These are phyloP conservation scores for Lethocerus indicus DNA, from an alignment of 1,140 invertebrate genomes.

Conservation along the genomic window DNA sequence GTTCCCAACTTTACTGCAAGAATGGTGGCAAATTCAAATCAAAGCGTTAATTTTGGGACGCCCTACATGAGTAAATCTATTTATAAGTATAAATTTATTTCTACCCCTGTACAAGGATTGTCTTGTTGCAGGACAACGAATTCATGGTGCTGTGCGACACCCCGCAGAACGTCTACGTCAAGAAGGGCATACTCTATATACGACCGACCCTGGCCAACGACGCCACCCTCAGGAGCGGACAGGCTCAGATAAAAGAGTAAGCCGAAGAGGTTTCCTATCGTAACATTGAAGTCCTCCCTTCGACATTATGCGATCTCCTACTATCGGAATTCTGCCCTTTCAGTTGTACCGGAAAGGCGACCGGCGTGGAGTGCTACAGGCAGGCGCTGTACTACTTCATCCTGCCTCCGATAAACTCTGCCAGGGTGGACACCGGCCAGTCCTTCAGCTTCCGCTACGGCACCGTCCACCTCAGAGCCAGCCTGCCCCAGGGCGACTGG, in stretches of 20 bases:
- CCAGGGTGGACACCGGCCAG: slow-evolving; percentile 37
- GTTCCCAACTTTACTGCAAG: no score
- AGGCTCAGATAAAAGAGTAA: no score
- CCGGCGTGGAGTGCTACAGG: slow-evolving; percentile 1
- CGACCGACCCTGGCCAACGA: slow-evolving; percentile 12
- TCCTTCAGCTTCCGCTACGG: slow-evolving; percentile 41
- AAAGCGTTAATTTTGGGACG: no score
- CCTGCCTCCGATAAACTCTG: slow-evolving; percentile 41
- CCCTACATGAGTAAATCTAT: no score
- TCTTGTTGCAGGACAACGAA: slow-evolving; percentile 16
- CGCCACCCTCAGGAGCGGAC: slow-evolving; percentile 8
- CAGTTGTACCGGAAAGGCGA: slow-evolving; percentile 10
- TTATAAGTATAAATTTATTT: no score
- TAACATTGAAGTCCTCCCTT: no score
- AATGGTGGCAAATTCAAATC: no score
- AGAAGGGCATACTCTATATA: slow-evolving; percentile 11
- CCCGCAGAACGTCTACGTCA: background rate
- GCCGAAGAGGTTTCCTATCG: no score
- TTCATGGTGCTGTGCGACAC: slow-evolving; percentile 10
- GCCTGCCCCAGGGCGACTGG: slow-evolving; percentile 54
- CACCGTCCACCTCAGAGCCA: slow-evolving; percentile 27
- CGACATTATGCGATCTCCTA: no score
- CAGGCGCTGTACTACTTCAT: slow-evolving; percentile 23
- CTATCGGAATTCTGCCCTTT: no score
- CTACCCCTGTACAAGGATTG: no score